Evolutionary conservation across 2,113 vertebrate species (phyloP), one percentile per base, ranked within the genome.

Genomic region (Myiozetetes cayanensis): DNA sequence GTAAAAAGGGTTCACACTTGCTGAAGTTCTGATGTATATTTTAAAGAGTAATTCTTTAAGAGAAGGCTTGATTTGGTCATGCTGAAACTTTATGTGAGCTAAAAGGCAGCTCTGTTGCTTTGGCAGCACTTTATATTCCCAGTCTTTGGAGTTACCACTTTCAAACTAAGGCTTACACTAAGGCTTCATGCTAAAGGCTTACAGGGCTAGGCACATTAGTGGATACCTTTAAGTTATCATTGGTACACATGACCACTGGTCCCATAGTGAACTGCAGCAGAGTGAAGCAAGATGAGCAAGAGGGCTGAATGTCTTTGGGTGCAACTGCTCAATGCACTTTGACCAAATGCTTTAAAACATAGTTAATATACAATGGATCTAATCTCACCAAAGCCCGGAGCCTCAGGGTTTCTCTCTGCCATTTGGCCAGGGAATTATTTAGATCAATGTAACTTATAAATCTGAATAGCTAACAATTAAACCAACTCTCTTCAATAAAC

Each of bases 391-490:
- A 93, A 88, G 15, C 44, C 50, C 58, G 79, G 62, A 66, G 68
- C 68, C 30, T 61, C 30, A 2, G 59, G 68, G 50, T 80, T 90
- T 73, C 63, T 85, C 14, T 92, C 63, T 88, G 67, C 39, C 46
- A 39, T 71, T 88, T 91, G 83, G 25, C 41, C 70, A 39, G 47
- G 31, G 59, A 80, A 77, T 88, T 83, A 58, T 84, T 95, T 84
- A 73, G 27, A 70, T 92, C 79, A 90, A 14, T 52, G 65, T 46
- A 90, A 66, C 43, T 62, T 90, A 47, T 61, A 94, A 94, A 85
- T 81, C 47, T 85, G 86, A 92, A 77, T 59, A 75, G 53, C 79
- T 92, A 77, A 74, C 56, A 90, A 66, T 83, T 71, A 86, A 89
- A 87, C 43, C 8, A 41, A 28, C 85, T 82, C 76, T 61, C 14